phyloP scores from a whole-genome alignment of 2,888 invertebrate species.

The Calliscelio sp. region DNA sequence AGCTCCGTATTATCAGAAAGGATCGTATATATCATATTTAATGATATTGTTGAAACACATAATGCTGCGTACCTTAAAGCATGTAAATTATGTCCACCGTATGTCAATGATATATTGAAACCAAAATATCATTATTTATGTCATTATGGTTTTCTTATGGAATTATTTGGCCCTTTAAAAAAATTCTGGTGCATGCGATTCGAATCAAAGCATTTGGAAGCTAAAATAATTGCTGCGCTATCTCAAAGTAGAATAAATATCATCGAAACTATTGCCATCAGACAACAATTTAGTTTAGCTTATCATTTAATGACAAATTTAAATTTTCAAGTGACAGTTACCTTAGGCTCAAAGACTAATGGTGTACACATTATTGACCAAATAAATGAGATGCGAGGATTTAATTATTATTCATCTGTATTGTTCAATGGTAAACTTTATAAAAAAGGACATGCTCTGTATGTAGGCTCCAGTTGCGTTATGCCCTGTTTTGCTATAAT shows the following conservation, averaged over 20 bases:
- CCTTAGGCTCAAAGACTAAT: no score
- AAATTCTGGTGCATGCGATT: conserved; percentile 27
- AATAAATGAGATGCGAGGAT: no score
- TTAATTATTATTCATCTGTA: no score
- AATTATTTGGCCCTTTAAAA: conserved; percentile 17
- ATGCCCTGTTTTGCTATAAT: background rate
- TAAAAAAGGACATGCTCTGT: background rate
- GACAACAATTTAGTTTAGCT: conserved; percentile 30
- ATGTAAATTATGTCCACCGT: no score
- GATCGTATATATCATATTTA: background rate
- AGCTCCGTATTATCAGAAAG: no score
- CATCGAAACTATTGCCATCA: conserved; percentile 22
- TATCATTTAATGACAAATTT: conserved; percentile 22
- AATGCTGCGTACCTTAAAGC: no score
- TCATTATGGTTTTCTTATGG: conserved; percentile 12
- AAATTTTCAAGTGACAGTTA: no score
- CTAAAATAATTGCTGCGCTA: conserved; percentile 26
- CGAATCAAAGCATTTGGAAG: conserved; percentile 42
- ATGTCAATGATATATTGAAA: conserved; percentile 7
- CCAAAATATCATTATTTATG: conserved; percentile 46
- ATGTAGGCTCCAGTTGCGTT: background rate
- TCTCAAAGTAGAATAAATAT: conserved; percentile 22
- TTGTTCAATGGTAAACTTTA: no score
- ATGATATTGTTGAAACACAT: conserved; percentile 11
- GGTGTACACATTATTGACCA: no score